A percentile compares a stretch with the other conserved stretches of the same genome.
These are phyloP conservation scores for Struthidea cinerea DNA, from an alignment of 2,113 vertebrate species.

Conservation along the genomic window DNA sequence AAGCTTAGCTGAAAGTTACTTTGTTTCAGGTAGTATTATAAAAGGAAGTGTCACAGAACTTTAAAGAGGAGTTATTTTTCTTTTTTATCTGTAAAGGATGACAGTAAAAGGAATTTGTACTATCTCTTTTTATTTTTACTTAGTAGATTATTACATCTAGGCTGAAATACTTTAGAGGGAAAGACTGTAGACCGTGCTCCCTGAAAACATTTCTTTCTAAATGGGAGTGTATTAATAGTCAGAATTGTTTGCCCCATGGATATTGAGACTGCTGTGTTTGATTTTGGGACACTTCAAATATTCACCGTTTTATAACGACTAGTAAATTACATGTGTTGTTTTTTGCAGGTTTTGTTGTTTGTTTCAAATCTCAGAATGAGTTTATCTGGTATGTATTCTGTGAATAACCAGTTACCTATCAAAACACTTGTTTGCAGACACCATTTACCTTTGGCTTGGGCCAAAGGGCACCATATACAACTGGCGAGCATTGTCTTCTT, in stretches of 20 bases:
- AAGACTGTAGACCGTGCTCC: background rate
- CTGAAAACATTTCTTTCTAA: background rate
- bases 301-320: background rate
- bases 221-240: background rate
- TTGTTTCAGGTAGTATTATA: background rate
- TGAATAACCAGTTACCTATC: background rate
- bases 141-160: background rate
- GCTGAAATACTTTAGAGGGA: background rate
- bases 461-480: slow-evolving; percentile 89
- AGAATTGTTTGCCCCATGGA: background rate
- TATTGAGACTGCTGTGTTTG: background rate
- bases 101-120: background rate
- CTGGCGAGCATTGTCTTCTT: slow-evolving; percentile 90
- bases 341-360: background rate
- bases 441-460: slow-evolving; percentile 96
- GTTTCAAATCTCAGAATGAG: background rate
- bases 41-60: background rate
- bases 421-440: slow-evolving; percentile 71
- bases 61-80: background rate
- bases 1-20: background rate
- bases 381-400: background rate
- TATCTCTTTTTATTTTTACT: background rate
- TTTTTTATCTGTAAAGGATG: background rate
- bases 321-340: background rate
- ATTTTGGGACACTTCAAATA: background rate